Evolutionary conservation across 2,888 invertebrate species (phyloP).

Genomic region (Prenolepis imparis): DNA sequence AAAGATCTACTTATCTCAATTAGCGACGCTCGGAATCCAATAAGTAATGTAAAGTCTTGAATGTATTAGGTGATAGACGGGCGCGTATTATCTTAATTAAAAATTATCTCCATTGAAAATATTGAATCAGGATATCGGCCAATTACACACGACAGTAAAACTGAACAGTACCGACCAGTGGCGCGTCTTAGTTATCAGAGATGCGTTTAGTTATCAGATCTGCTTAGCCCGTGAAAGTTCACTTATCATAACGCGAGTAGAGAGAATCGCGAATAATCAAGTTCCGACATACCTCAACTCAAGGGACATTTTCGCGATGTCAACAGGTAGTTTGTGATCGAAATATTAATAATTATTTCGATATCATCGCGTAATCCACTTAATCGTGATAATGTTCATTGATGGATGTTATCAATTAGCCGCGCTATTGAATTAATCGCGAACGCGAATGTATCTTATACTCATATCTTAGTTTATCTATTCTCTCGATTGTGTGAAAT

Average conservation of each 20-base stretch:
- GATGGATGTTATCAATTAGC: neutral
- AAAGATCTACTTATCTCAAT: slow-evolving; percentile 13
- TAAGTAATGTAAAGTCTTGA: slow-evolving; percentile 42
- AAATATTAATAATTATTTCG: slow-evolving; percentile 11
- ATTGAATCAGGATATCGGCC: slow-evolving; percentile 29
- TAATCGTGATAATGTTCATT: neutral
- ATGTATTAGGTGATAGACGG: neutral
- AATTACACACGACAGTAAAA: slow-evolving; percentile 23
- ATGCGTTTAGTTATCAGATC: slow-evolving; percentile 32
- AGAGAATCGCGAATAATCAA: slow-evolving; percentile 2
- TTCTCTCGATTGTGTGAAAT: neutral
- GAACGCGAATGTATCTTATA: neutral
- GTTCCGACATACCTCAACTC: neutral
- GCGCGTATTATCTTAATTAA: slow-evolving; percentile 11
- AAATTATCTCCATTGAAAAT: slow-evolving; percentile 38
- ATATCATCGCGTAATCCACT: neutral
- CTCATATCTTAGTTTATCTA: neutral
- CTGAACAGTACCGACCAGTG: slow-evolving; percentile 17
- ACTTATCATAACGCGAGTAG: slow-evolving; percentile 14
- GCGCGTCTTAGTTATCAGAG: neutral
- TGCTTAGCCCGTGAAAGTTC: slow-evolving; percentile 24
- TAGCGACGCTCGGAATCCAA: slow-evolving; percentile 51
- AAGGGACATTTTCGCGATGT: slow-evolving; percentile 19
- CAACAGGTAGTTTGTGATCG: slow-evolving; percentile 32
- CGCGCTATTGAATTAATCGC: neutral